These are phyloP conservation scores for Catharus bicknelli DNA, from an alignment of 2,113 vertebrate genomes.

Conservation along the genomic window DNA sequence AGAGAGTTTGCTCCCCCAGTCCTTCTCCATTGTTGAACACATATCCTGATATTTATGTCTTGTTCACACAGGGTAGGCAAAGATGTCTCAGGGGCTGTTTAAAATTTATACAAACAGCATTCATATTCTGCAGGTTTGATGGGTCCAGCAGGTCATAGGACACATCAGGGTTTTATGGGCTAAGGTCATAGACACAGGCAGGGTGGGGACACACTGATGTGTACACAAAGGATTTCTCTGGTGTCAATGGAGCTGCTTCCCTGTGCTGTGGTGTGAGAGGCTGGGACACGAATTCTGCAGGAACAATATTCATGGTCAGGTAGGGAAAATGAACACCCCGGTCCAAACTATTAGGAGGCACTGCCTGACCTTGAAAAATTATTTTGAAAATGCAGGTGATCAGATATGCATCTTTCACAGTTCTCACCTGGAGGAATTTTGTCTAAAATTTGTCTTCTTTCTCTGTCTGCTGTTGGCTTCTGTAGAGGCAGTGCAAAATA, in stretches of 20 bases:
- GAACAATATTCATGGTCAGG: fast-evolving
- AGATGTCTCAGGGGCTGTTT: fast-evolving
- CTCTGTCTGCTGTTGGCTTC: neutral
- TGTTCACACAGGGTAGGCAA: neutral
- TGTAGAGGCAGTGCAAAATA: neutral
- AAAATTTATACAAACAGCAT: neutral
- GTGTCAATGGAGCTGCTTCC: neutral
- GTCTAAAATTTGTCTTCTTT: neutral
- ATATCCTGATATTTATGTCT: neutral
- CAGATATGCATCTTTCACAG: neutral
- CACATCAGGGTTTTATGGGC: neutral
- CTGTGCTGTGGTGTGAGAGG: neutral
- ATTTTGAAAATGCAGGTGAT: neutral
- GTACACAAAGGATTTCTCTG: neutral
- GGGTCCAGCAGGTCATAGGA: neutral
- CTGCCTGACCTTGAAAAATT: neutral
- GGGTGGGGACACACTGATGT: neutral
- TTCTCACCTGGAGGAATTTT: neutral
- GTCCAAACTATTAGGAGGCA: neutral
- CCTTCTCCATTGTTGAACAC: neutral
- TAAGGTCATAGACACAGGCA: neutral
- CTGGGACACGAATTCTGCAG: neutral
- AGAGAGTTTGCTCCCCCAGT: neutral
- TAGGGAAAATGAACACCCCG: neutral
- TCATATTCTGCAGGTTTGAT: neutral